Evolutionary conservation across 2,888 invertebrate species (phyloP), one percentile per base, ranked within the genome.

Genomic region (Sphinx pinastri): DNA sequence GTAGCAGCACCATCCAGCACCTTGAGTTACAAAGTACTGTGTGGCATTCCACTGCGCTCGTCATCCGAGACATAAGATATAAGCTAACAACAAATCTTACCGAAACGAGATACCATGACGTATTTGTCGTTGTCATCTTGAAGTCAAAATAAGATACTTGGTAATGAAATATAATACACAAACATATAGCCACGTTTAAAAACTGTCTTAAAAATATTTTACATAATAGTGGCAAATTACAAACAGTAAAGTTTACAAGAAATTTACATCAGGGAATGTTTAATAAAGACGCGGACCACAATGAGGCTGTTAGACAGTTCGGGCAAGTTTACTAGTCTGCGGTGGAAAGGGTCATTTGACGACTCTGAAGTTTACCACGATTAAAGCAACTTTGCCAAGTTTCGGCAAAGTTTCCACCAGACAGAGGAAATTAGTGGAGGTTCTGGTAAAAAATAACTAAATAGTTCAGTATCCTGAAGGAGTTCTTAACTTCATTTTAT

Each of bases 261-360:
- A 47, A 19, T 19, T 63, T 63, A 63, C 63, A 49, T 49, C 47
- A 47, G 13, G 49, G 19, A 49, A 63, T 63, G 63, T 49, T 49
- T 47, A 60, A 19, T 60, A 63, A 63, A 49, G 63, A 73, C 67
- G 57, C 69, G 52, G 31, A 68, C 52, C 59, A 58, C 63, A 71
- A 25, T 51, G 38, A 68, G 60, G 71, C 67, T 68, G 51, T 47
- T 71, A 73, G 71, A 49, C 71, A 75, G 71, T 74, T 79, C 8
- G 19, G 31, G 71, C 59, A 72, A 73, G 73, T 73, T 76, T 54
- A 67, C 67, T 54, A 59, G 60, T 71, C 68, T 70, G 71, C 59
- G 72, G 76, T 55, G 68, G 60, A 38, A 25, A 59, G 72, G 73
- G 71, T 74, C 73, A 74, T 77, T 76, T 72, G 72, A 72, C 60